A percentile compares a stretch with the other conserved stretches of the same genome.
These are phyloP conservation scores for Eublepharis macularius DNA, from an alignment of 2,113 vertebrate species.

Conservation along the genomic window DNA sequence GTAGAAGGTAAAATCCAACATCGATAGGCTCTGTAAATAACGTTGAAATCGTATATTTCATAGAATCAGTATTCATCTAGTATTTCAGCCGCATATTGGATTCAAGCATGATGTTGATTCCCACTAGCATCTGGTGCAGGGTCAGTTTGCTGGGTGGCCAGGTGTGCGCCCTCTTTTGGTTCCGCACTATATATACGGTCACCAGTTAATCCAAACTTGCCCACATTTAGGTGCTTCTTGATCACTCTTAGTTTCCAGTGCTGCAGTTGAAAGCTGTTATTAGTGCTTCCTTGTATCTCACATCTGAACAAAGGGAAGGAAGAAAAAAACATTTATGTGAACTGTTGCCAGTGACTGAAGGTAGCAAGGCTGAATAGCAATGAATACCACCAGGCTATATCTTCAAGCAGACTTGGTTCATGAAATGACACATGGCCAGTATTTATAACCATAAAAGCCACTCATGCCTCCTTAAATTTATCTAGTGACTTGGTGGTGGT, in stretches of 20 bases:
- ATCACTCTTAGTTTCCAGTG: neutral
- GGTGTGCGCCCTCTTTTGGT: no score
- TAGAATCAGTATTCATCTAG: no score
- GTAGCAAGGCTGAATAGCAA: neutral
- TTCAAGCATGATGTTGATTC: no score
- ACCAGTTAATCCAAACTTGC: no score
- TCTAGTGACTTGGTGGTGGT: neutral
- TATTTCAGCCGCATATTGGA: no score
- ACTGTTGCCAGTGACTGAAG: neutral
- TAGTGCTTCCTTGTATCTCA: neutral
- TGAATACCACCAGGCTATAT: neutral
- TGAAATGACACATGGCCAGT: neutral
- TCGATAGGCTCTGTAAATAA: no score
- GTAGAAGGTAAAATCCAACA: no score
- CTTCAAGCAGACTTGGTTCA: neutral
- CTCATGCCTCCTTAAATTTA: neutral
- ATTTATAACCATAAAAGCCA: no score
- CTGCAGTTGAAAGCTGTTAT: neutral
- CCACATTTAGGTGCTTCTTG: neutral
- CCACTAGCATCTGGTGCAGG: no score
- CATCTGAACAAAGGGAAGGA: neutral
- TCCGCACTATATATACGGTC: no score
- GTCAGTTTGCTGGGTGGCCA: no score
- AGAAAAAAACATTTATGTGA: neutral
- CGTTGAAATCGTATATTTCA: no score